Evolutionary conservation across 2,888 invertebrate genomes (phyloP).

Genomic region (Idaea aversata): DNA sequence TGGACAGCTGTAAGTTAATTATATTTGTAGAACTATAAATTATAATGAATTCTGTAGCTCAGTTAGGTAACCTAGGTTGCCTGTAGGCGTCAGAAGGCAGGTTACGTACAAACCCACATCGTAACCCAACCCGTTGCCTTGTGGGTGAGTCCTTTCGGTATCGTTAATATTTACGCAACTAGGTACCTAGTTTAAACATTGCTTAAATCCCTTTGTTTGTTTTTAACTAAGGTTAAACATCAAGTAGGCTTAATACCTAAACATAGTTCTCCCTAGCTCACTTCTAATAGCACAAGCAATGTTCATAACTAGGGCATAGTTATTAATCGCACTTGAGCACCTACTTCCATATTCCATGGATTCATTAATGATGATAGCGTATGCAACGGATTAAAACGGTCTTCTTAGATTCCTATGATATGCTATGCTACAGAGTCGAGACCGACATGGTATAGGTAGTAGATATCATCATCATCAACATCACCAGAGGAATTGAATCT

Average conservation of each 20-base stretch:
- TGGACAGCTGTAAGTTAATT: not conserved
- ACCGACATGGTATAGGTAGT: no score
- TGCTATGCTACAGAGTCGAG: no score
- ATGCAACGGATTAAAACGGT: not conserved
- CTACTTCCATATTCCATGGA: not conserved
- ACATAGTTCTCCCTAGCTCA: not conserved
- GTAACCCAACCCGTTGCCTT: not conserved
- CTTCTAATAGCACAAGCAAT: not conserved
- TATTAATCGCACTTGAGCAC: not conserved
- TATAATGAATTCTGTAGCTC: not conserved
- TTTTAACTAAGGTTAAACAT: not conserved
- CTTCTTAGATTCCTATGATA: not conserved
- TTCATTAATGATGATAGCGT: not conserved
- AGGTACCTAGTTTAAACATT: not conserved
- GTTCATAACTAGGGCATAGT: not conserved
- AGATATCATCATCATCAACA: no score
- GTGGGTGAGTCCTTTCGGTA: not conserved
- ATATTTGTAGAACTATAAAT: not conserved
- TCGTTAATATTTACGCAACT: not conserved
- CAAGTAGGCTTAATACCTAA: not conserved
- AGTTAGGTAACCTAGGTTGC: not conserved
- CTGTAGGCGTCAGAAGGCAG: not conserved
- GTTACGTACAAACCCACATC: not conserved
- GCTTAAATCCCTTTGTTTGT: not conserved
- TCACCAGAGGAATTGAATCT: no score